A percentile compares a stretch with the other conserved stretches of the same genome.
phyloP scores from a whole-genome alignment of 1,140 invertebrate species.

The Bombus cullumanus region DNA sequence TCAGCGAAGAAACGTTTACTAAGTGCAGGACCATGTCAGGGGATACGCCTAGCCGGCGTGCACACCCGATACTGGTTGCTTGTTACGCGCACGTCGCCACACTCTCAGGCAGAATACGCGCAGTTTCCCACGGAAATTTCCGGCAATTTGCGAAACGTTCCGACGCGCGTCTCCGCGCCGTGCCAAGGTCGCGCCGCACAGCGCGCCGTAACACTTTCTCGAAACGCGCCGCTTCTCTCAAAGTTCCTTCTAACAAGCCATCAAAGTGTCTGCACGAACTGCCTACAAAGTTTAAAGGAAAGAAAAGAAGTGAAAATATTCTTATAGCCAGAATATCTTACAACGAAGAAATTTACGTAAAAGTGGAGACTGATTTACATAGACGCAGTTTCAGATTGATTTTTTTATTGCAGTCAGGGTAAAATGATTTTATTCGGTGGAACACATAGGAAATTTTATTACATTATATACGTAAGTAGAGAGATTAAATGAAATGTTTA shows the following conservation, averaged over 20 bases:
- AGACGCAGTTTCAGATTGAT: too few relatives aligned
- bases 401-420: background rate
- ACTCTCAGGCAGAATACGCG: conserved; percentile 44
- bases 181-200: conserved; percentile 71
- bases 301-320: background rate
- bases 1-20: background rate
- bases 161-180: conserved; percentile 67
- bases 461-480: too few relatives aligned
- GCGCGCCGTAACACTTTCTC: conserved; percentile 63
- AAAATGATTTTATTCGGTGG: background rate
- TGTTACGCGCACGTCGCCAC: conserved; percentile 56
- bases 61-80: conserved; percentile 46
- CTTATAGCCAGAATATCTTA: too few relatives aligned
- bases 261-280: too few relatives aligned
- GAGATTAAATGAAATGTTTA: too few relatives aligned
- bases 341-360: background rate
- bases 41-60: conserved; percentile 31
- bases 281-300: background rate
- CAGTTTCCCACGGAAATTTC: conserved; percentile 79
- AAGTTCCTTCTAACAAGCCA: background rate
- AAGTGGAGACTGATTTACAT: background rate
- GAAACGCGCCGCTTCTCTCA: conserved; percentile 26
- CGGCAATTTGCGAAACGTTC: conserved; percentile 78
- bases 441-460: background rate
- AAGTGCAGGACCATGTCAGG: conserved; percentile 48